Conservation (phyloP, 1,140 invertebrate species). For the Pseudomyrmex pallidus region DNA sequence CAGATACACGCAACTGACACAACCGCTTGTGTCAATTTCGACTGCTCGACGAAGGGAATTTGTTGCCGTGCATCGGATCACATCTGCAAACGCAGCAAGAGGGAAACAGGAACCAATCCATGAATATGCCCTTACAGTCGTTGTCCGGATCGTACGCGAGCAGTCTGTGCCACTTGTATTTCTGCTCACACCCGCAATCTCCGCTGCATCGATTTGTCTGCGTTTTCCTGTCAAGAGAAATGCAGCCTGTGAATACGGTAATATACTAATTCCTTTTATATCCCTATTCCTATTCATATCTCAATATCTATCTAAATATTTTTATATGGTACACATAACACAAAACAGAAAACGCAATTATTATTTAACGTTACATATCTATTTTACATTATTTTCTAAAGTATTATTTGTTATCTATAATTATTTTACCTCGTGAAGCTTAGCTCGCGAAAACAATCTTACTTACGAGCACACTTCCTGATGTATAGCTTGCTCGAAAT, state of each 20-base stretch:
- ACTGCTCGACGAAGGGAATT: conserved; percentile 65
- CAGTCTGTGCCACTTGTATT: conserved; percentile 95
- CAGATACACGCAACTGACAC: not conserved
- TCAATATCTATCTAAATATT: not conserved
- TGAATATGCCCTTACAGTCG: conserved; percentile 97
- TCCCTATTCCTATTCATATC: not conserved
- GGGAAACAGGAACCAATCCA: conserved; percentile 98
- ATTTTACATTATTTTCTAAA: not conserved
- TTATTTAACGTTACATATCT: not conserved
- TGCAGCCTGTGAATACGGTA: not conserved
- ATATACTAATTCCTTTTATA: not conserved
- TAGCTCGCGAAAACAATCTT: not conserved
- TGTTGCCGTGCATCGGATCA: conserved; percentile 82
- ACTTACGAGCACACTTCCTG: conserved; percentile 96
- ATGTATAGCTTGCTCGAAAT: conserved; percentile 97
- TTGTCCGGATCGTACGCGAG: conserved; percentile 96
- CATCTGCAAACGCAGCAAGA: conserved; percentile 97
- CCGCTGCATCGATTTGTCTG: conserved; percentile 91
- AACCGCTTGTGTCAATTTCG: conserved; percentile 57
- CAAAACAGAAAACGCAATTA: not conserved
- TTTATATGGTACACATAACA: not conserved
- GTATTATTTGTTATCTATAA: no score
- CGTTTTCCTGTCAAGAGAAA: conserved; percentile 88
- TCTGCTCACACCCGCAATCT: conserved; percentile 96
- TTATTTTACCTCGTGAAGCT: no score